A percentile compares a stretch with the other conserved stretches of the same genome.
Evolutionary conservation across 2,113 vertebrate genomes (phyloP).

Genomic region (Pollimyrus isidori): DNA sequence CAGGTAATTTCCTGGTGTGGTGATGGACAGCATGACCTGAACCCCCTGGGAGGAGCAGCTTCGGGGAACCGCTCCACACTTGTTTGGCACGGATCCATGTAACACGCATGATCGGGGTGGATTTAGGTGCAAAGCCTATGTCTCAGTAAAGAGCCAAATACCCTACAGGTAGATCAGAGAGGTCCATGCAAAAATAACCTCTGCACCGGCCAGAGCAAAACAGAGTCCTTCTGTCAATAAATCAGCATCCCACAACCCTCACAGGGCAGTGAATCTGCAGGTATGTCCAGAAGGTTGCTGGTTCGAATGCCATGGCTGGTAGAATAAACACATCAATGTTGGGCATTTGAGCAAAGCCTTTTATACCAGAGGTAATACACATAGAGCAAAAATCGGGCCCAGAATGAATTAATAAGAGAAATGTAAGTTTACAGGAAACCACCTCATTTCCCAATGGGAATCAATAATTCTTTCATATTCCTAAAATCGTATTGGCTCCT

Average conservation of each 20-base stretch:
- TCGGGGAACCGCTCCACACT: not conserved
- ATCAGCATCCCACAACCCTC: not conserved
- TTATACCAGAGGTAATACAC: not conserved
- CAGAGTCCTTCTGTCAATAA: not conserved
- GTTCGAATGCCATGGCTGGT: not conserved
- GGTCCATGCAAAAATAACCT: not conserved
- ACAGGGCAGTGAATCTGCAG: not conserved
- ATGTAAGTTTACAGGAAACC: not conserved
- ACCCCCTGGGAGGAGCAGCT: not conserved
- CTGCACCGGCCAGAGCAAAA: not conserved
- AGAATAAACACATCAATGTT: not conserved
- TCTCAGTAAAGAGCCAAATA: not conserved
- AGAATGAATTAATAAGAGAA: not conserved
- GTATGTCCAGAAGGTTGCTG: not conserved
- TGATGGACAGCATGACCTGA: constrained; percentile 34
- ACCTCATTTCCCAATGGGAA: not conserved
- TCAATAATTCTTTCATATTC: not conserved
- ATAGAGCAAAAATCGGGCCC: not conserved
- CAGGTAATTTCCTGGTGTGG: constrained; percentile 9
- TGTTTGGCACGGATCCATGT: not conserved
- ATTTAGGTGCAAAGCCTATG: not conserved
- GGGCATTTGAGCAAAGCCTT: not conserved
- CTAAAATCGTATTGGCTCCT: not conserved
- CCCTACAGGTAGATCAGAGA: not conserved
- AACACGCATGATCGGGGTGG: not conserved